Base-by-base conservation (phyloP, 1,140 invertebrate genomes). In the Camponotus floridanus region DNA sequence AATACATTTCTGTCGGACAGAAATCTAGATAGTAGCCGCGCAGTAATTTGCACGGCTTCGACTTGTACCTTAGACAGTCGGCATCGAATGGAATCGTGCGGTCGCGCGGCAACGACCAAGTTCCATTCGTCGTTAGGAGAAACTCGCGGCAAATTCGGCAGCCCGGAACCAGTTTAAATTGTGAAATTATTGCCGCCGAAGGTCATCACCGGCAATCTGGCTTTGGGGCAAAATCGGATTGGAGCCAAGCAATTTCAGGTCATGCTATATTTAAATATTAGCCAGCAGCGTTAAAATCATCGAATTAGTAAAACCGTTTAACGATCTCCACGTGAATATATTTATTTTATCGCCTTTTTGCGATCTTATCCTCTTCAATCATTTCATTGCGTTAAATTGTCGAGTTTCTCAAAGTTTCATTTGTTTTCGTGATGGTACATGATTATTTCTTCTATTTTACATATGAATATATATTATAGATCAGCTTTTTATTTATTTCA, bases 111-210 rank as follows among this genome's bases (percentile, higher is more conserved):
- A 64, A 85, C 81, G 71, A 67, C 61, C 59, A 39, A 78, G 45
- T 85, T 76, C 59, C 62, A 33, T 78, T 36, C 39, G 71, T 84
- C 81, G 71, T 85, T 85, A 65, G 81, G 73, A 26, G 36, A 78
- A 85, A 65, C 73, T 78, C 73, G 61, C 31, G 39, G 57, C 26
- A 45, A 73, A 81, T 81, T 61, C 51, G 67, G 18, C 36, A 55
- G 62, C n/a, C 62, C 18, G 78, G 57, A 70, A 36, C 48, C 68
- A 42, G 68, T 74, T 83, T 83, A 83, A 83, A 83, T 83, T 31
- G 79, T 74, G 55, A 73, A 83, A 83, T 73, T 83, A 83, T 83
- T 83, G 68, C 55, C 55, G 31, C 79, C 68, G 68, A 61, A 83
- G 68, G 68, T 74, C 79, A 83, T 83, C 79, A 48, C 6, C 61